Base-by-base conservation (phyloP, 1,140 invertebrate genomes). In the Wiebesia pumilae region DNA sequence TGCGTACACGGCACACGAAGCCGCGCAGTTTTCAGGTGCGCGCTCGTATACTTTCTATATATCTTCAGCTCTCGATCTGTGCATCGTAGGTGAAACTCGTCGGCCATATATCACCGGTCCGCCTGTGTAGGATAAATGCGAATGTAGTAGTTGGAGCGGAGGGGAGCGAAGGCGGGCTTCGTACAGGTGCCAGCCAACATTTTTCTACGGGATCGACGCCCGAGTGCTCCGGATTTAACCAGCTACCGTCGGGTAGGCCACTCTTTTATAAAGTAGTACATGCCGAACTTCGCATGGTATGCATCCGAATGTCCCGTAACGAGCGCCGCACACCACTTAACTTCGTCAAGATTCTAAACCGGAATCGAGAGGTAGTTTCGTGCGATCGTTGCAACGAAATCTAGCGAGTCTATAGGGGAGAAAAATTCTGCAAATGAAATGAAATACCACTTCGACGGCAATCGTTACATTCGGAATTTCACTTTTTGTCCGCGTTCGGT, bases 61-160 rank as follows among this genome's bases (percentile, higher is more conserved):
- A 54, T 54, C 78, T 80, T 67, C 43, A 71, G 43, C 58, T 82
- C 35, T 71, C 81, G 81, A 82, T 69, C 67, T 33, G 14, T 67
- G 35, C 19, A 14, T 14, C 12, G 47, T 21, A 21, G 24, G 30
- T n/a, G 24, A 35, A 58, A 14, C 19, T 33, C 77, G 38, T 43
- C 71, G 35, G 30, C 43, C 51, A 30, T 78, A 62, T 38, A 43
- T 73, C 43, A 73, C n/a, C 27, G 0, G 14, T 2, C 7, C 24
- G 12, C n/a, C n/a, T n/a, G n/a, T n/a, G n/a, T n/a, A n/a, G 27
- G 30, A 69, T 3, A 38, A 9, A 67, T 35, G 58, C 35, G 62
- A 67, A 43, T 43, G 38, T 0, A 4, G 19, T 73, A 0, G 33
- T 33, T 6, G 33, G 1, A 33, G 33, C 12, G 33, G 16, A n/a